phyloP scores from a whole-genome alignment of 2,888 invertebrate species.

The Agrilus cyanescens region DNA sequence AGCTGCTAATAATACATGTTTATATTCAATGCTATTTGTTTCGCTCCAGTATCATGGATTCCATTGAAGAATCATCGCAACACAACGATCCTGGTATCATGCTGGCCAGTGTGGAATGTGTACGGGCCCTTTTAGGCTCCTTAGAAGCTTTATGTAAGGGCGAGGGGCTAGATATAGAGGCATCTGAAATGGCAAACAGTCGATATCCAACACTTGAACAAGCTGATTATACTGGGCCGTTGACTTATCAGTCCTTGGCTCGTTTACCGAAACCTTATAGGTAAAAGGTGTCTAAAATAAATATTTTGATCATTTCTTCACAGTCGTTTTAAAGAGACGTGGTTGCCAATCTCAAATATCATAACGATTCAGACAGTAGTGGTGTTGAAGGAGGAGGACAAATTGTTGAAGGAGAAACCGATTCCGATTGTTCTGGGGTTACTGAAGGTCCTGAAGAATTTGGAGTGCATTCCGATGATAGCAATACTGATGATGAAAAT shows the following conservation, averaged over 20 bases:
- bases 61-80: constrained; percentile 84
- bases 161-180: constrained; percentile 53
- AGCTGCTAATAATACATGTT: background rate
- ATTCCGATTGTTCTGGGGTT: constrained; percentile 42
- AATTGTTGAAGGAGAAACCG: constrained; percentile 32
- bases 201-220: constrained; percentile 58
- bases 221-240: constrained; percentile 71
- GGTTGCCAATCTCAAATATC: constrained; percentile 49
- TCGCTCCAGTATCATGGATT: constrained; percentile 68
- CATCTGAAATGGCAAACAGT: constrained; percentile 48
- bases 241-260: constrained; percentile 76
- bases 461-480: constrained; percentile 45
- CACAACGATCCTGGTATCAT: constrained; percentile 65
- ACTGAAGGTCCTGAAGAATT: constrained; percentile 63
- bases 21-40: background rate
- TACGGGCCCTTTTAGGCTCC: constrained; percentile 71
- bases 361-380: constrained; percentile 49
- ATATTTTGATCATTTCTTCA: background rate
- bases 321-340: constrained; percentile 43
- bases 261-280: constrained; percentile 72
- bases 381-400: constrained; percentile 37
- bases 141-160: constrained; percentile 70
- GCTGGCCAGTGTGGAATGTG: constrained; percentile 71
- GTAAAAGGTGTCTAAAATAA: constrained; percentile 27
- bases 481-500: constrained; percentile 73